Conservation (phyloP, 2,888 invertebrate species). For the Plagodis pulveraria region DNA sequence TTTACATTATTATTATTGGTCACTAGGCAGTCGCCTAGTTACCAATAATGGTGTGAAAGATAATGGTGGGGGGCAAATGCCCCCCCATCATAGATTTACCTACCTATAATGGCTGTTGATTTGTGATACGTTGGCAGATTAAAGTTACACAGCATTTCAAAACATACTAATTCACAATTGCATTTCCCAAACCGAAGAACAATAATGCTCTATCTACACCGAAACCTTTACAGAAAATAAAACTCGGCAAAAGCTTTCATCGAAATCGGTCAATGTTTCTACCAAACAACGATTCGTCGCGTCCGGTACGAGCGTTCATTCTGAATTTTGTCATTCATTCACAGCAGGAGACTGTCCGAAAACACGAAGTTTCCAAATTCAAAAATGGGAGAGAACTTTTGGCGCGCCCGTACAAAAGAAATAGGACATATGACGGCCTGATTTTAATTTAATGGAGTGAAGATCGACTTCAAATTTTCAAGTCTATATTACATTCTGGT, state of each 20-base stretch:
- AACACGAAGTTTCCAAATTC: slow-evolving; percentile 15
- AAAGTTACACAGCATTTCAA: no score
- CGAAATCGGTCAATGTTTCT: background rate
- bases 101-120: no score
- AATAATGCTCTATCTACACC: no score
- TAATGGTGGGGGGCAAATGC: no score
- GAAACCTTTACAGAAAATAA: background rate
- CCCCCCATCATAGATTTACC: no score
- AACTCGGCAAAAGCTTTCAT: background rate
- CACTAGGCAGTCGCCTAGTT: no score
- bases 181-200: no score
- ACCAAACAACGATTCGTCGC: slow-evolving; percentile 11
- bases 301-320: slow-evolving; percentile 7
- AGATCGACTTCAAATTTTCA: slow-evolving; percentile 2
- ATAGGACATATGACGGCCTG: background rate
- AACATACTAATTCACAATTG: no score
- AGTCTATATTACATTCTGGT: background rate
- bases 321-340: background rate
- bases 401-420: background rate
- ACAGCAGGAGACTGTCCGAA: slow-evolving; percentile 5
- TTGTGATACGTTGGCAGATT: no score
- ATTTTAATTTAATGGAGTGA: slow-evolving; percentile 8
- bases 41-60: no score
- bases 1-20: no score
- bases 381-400: slow-evolving; percentile 10